These are phyloP conservation scores for Syngnathus typhle DNA, from an alignment of 2,113 vertebrate species.

Conservation along the genomic window DNA sequence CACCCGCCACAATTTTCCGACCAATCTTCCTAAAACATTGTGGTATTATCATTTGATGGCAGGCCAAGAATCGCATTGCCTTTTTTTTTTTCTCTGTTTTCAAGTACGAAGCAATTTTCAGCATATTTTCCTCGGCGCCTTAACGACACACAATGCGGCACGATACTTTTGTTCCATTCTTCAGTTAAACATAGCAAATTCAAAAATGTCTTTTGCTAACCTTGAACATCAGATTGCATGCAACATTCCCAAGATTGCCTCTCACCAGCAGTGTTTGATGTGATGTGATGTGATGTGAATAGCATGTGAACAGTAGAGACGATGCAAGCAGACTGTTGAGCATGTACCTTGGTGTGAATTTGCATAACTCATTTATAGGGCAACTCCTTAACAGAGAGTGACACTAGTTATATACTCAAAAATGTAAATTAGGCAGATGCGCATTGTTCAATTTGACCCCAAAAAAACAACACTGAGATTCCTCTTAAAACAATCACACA, in stretches of 20 bases:
- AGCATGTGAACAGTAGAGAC: constrained; percentile 30
- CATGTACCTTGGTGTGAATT: constrained; percentile 44
- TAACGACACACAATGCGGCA: neutral
- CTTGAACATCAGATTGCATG: constrained; percentile 9
- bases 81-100: neutral
- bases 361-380: constrained; percentile 47
- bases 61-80: neutral
- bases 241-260: constrained; percentile 13
- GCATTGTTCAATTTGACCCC: constrained; percentile 31
- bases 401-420: constrained; percentile 21
- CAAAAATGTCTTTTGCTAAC: constrained; percentile 6
- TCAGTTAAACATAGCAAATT: neutral
- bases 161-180: neutral
- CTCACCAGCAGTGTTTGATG: constrained; percentile 14
- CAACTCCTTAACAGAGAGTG: constrained; percentile 34
- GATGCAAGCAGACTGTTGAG: constrained; percentile 52
- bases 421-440: constrained; percentile 35
- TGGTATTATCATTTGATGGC: neutral
- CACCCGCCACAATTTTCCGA: neutral
- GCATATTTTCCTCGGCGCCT: neutral
- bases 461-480: constrained; percentile 14
- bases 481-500: constrained; percentile 33
- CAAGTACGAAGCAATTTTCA: neutral
- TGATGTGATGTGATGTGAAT: constrained; percentile 38
- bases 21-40: neutral